phyloP scores from a whole-genome alignment of 2,888 invertebrate genomes.

The Meta bourneti region DNA sequence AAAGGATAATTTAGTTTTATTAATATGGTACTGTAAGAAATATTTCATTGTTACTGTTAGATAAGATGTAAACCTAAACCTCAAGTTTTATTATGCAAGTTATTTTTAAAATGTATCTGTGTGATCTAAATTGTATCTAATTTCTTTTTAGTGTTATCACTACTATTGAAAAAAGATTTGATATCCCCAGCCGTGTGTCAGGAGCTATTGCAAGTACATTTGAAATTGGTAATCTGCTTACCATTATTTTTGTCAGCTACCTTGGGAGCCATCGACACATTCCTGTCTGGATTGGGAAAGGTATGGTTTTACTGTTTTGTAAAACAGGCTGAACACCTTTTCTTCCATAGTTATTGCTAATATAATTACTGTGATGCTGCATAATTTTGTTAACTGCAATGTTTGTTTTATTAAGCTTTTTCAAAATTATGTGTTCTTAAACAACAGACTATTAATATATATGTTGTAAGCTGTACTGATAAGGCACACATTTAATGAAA shows the following conservation, averaged over 20 bases:
- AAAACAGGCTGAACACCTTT: neutral
- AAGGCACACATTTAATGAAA: too few relatives aligned
- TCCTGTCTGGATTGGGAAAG: slow-evolving; percentile 96
- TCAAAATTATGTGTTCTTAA: neutral
- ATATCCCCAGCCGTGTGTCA: slow-evolving; percentile 95
- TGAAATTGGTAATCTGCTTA: slow-evolving; percentile 96
- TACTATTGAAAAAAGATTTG: slow-evolving; percentile 95
- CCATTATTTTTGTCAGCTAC: slow-evolving; percentile 97
- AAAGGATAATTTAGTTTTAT: too few relatives aligned
- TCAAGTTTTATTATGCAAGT: too few relatives aligned
- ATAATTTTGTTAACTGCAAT: neutral
- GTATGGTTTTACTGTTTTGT: slow-evolving; percentile 82
- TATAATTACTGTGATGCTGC: too few relatives aligned
- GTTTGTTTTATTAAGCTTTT: neutral
- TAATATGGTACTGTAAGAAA: too few relatives aligned
- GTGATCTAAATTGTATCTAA: neutral
- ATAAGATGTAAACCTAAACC: too few relatives aligned
- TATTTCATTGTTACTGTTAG: too few relatives aligned
- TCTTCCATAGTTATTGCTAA: neutral
- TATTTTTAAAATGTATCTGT: too few relatives aligned
- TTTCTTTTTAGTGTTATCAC: slow-evolving; percentile 88
- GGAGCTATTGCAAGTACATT: slow-evolving; percentile 96
- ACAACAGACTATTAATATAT: neutral
- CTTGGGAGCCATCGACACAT: slow-evolving; percentile 95
- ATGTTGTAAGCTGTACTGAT: too few relatives aligned